Base-by-base conservation (phyloP, 2,113 vertebrate species). In the Amblyopsis rosae region DNA sequence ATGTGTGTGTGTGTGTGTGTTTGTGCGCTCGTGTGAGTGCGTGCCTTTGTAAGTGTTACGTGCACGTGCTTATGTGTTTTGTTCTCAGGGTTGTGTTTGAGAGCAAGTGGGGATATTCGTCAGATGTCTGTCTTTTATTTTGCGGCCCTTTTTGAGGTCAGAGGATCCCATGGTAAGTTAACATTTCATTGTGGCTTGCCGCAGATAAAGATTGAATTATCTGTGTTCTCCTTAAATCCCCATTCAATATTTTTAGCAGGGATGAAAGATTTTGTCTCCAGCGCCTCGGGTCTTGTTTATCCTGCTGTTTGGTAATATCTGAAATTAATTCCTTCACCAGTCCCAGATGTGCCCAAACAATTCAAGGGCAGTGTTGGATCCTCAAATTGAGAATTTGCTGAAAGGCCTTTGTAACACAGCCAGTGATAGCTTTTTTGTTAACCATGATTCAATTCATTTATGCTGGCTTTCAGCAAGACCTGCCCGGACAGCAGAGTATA, bases 261-360 rank as follows among this genome's bases (percentile, higher is more conserved):
- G 75, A 81, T 84, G 75, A 87, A 81, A 88, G 83, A 86, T 83
- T 89, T 82, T 77, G 70, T 88, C 81, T 77, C 69, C 5, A 33
- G 71, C 19, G 81, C 85, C 84, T 50, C 61, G 86, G 85, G 88
- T 84, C 79, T 62, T 62, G 79, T 77, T 70, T 74, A 70, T 67
- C 88, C 84, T 51, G 70, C 88, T 88, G 90, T 82, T 88, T 85
- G 79, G 72, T 90, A 90, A 89, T 90, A 87, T 91, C 68, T 83
- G 71, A 89, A 88, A 90, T 89, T 71, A 91, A 91, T 84, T 88
- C 86, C 75, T 85, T 62, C 80, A 78, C 62, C 65, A 55, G 54
- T 86, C 83, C 73, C 87, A 73, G 77, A 80, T 84, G 86, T 73
- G 68, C 69, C 79, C 79, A 76, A 85, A 83, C 87, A 89, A 86